Evolutionary conservation across 2,797 vertebrate species (phyloP), one percentile per base, ranked within the genome.

Genomic region (Urosaurus nigricauda): DNA sequence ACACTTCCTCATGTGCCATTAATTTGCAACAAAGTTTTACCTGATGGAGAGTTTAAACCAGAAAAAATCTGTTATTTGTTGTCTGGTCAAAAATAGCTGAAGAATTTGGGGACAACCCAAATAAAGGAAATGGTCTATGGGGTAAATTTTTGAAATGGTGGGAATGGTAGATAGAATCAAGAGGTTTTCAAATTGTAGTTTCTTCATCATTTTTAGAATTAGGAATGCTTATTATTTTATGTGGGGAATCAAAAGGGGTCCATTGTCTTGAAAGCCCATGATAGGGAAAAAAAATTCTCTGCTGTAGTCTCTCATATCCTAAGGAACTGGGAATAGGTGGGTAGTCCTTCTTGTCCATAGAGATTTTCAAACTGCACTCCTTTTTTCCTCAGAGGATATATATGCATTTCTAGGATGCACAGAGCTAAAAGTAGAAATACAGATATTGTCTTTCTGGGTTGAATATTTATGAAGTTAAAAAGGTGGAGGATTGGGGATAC

Each of bases 391-490:
- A 47, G 8, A 77, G 35, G 6, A 87, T 60, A 12, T 81, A 63
- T 68, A 77, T 26, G 6, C 35, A 35, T 37, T 51, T 29, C 17
- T 5, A 63, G 56, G 1, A 74, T 63, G 29, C 79, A 43, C 47
- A 73, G 3, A 79, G 21, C 7, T 40, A 79, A 74, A 35, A 82
- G 32, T 51, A 88, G 32, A 6, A 40, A 68, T 40, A 75, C 14
- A 13, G 32, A 68, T 16, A 8, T 47, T 43, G 19, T 79, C 60
- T 73, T 89, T 47, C n/a, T n/a, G 47, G 56, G 35, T 1, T n/a
- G 70, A 86, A n/a, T 82, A 89, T 68, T 86, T 68, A 85, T 68
- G 47, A 89, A 75, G 43, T 43, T 65, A 77, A 82, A 1, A 32
- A 47, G 37, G 47, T 17, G 35, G 40, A 51, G 56, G 68, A 75